Evolutionary conservation across 2,888 invertebrate species (phyloP), one percentile per base, ranked within the genome.

Genomic region (Lottia scabra): DNA sequence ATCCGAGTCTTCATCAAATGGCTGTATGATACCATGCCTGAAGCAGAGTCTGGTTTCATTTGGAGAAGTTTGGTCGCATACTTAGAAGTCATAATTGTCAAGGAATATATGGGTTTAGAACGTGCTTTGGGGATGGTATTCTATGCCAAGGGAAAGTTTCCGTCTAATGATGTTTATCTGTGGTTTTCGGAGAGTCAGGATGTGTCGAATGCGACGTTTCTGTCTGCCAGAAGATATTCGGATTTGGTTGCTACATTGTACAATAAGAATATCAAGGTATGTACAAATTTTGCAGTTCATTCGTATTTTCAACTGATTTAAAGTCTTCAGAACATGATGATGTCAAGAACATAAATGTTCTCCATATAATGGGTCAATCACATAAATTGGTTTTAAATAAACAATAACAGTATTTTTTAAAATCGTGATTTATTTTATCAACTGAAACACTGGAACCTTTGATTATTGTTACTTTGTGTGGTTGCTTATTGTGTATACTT

Each of bases 1-100:
- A 85, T 85, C 69, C 78, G 82, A 45, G 80, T 84, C 13, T 83
- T 86, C 72, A 81, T 84, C 67, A 81, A 81, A 63, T 86, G 85
- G 87, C 75, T 87, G 26, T 83, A 84, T 70, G 82, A 84, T 65
- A 81, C 85, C 16, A 95, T 87, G n/a, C 80, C 80, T 2, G 86
- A 86, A 71, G 81, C 83, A 15, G 76, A 81, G 19, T 81, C 82
- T 1, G 85, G 85, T 0, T 78, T 78, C 43, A 78, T 81, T 48
- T 87, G 86, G 87, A 79, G 83, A 75, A 79, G 79, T 13, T 77
- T 87, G 45, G 85, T 86, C 19, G 85, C 86, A 27, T 84, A 84
- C 68, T 83, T 83, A 65, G 84, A 85, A 76, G 81, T 85, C 5
- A 80, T 85, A 48, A 82, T 84, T 2, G 81, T 84, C 13, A 84